These are phyloP conservation scores for Tenthredo scrophulariae DNA, from an alignment of 2,888 invertebrate genomes.

Conservation along the genomic window DNA sequence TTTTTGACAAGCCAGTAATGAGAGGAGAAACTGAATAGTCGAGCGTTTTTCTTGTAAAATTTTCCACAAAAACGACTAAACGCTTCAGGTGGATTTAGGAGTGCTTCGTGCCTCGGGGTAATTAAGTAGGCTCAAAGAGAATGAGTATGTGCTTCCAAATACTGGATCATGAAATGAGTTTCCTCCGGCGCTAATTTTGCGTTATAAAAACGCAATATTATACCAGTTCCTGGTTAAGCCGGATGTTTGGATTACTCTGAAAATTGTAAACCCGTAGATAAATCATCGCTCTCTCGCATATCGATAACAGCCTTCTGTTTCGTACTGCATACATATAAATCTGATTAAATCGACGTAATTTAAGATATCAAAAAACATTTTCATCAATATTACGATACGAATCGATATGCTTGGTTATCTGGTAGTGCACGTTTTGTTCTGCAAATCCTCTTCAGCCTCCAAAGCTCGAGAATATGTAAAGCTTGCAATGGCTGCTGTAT, in stretches of 20 bases:
- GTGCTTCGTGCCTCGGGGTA: not conserved
- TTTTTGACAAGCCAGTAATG: not conserved
- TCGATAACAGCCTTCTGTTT: not conserved
- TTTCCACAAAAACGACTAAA: not conserved
- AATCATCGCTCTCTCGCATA: not conserved
- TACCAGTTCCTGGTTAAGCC: not conserved
- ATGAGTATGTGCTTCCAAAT: not conserved
- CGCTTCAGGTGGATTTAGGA: not conserved
- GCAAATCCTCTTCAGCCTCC: not conserved
- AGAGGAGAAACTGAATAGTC: constrained; percentile 17
- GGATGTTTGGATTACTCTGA: not conserved
- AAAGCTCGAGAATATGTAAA: not conserved
- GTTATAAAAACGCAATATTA: not conserved
- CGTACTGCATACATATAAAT: not conserved
- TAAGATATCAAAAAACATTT: not conserved
- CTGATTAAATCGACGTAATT: not conserved
- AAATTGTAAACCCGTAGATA: not conserved
- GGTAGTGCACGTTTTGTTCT: not conserved
- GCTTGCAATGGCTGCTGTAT: not conserved
- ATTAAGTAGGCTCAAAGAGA: constrained; percentile 10
- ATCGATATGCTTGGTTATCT: not conserved
- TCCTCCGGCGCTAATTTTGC: not conserved
- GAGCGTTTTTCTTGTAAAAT: constrained; percentile 14
- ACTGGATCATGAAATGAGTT: not conserved
- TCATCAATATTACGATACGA: not conserved